Percentiles rank a stretch among this genome's conserved stretches.
Conservation (phyloP, 2,797 vertebrate species). For the Ibycter americanus region DNA sequence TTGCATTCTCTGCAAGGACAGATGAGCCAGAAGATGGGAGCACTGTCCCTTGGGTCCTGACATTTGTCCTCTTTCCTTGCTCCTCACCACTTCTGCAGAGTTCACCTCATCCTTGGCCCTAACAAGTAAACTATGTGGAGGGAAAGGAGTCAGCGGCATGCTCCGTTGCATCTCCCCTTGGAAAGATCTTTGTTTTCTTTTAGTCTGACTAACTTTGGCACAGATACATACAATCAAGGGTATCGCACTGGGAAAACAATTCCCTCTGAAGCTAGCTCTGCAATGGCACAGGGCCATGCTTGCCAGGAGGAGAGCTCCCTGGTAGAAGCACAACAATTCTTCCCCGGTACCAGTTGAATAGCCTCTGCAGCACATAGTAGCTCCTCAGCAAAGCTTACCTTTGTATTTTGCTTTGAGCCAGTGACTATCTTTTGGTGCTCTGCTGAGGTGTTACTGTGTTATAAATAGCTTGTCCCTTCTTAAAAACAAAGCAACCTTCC, state of each 20-base stretch:
- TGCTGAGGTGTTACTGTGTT: background rate
- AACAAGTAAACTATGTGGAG: background rate
- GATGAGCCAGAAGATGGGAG: background rate
- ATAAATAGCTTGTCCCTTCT: background rate
- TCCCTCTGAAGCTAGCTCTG: background rate
- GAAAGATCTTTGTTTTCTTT: background rate
- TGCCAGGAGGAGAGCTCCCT: background rate
- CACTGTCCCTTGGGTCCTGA: background rate
- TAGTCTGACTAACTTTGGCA: background rate
- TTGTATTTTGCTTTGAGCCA: background rate
- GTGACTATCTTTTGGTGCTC: background rate
- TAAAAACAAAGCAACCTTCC: background rate
- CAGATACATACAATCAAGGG: background rate
- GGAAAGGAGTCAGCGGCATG: accelerated
- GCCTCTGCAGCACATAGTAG: background rate
- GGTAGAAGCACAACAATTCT: background rate
- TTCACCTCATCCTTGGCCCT: background rate
- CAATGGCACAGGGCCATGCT: background rate
- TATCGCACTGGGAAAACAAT: background rate
- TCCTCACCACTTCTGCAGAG: background rate
- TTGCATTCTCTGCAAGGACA: background rate
- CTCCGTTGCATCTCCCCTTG: background rate
- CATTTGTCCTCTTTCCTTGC: background rate
- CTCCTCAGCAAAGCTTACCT: background rate
- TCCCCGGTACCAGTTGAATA: background rate